phyloP scores from a whole-genome alignment of 2,888 invertebrate genomes.

The Craniophora ligustri region DNA sequence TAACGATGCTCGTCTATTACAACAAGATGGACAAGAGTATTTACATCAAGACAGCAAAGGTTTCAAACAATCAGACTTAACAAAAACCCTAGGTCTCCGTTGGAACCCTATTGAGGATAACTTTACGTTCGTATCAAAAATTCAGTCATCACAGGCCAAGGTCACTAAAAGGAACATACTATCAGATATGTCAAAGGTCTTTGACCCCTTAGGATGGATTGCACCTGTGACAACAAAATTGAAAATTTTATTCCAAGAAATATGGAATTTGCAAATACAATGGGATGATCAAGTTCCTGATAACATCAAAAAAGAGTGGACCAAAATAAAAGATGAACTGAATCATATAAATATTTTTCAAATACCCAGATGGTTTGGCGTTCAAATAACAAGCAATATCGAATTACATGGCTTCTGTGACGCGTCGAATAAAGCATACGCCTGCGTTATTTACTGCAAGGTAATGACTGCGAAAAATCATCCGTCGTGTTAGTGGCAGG shows the following conservation, averaged over 20 bases:
- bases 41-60: not conserved
- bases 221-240: constrained; percentile 24
- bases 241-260: constrained; percentile 33
- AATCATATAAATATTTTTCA: not conserved
- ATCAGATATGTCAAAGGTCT: constrained; percentile 33
- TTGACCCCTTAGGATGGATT: constrained; percentile 37
- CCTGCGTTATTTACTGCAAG: not conserved
- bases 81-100: constrained; percentile 25
- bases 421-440: not conserved
- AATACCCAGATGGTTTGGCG: constrained; percentile 13
- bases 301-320: constrained; percentile 14
- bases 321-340: constrained; percentile 1
- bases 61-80: constrained; percentile 18
- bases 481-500: not conserved
- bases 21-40: not conserved
- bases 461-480: not conserved
- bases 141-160: not conserved
- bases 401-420: constrained; percentile 20
- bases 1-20: not conserved
- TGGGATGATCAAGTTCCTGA: constrained; percentile 23
- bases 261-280: constrained; percentile 6
- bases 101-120: constrained; percentile 29
- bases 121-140: constrained; percentile 17
- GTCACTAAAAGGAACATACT: constrained; percentile 29
- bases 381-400: not conserved